These are phyloP conservation scores for Ganaspis brasiliensis DNA, from an alignment of 2,888 invertebrate genomes.

Conservation along the genomic window DNA sequence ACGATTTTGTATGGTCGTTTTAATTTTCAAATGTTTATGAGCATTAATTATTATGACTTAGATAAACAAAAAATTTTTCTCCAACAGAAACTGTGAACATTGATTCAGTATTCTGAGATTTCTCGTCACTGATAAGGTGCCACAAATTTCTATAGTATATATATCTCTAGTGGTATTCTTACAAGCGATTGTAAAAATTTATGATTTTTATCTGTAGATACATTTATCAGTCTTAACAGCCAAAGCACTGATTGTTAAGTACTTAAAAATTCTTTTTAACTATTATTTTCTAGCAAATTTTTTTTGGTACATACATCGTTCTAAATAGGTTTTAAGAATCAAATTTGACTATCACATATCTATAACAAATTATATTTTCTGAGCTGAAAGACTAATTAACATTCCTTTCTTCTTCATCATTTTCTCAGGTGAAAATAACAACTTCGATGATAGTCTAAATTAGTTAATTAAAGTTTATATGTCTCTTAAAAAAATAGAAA, in stretches of 20 bases:
- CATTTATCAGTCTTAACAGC: constrained; percentile 23
- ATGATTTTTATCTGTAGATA: constrained; percentile 27
- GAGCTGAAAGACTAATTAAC: neutral
- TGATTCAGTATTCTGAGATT: constrained; percentile 2
- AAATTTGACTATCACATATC: no score
- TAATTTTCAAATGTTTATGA: no score
- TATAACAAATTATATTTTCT: neutral
- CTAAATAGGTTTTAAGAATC: no score
- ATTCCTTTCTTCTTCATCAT: constrained; percentile 12
- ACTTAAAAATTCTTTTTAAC: neutral
- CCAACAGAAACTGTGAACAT: no score
- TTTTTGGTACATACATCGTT: no score
- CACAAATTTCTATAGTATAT: constrained; percentile 24
- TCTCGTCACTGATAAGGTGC: constrained; percentile 5
- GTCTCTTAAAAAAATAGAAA: no score
- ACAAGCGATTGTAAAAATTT: constrained; percentile 9
- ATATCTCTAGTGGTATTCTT: neutral
- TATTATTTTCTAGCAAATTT: neutral
- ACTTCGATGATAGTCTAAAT: constrained; percentile 10
- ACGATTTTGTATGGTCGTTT: no score
- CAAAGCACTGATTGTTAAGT: neutral
- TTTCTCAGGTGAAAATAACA: constrained; percentile 1
- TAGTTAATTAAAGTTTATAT: no score
- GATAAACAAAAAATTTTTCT: neutral
- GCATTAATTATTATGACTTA: neutral